Percentiles rank a stretch among this genome's conserved stretches.
These are phyloP conservation scores for Accipiter cooperii DNA, from an alignment of 2,113 vertebrate genomes.

Conservation along the genomic window DNA sequence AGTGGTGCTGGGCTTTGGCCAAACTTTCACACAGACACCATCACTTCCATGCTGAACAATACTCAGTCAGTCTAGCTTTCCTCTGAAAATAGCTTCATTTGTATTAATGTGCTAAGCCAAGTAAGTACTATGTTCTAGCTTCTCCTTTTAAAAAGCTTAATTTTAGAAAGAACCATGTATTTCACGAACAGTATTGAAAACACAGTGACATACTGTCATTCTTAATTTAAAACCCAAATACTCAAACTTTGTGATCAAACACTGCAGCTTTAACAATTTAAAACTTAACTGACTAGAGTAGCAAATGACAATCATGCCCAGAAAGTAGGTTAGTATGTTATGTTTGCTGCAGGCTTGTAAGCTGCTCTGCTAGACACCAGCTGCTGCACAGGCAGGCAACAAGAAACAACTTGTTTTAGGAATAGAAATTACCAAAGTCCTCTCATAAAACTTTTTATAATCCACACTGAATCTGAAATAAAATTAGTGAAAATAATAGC, in stretches of 20 bases:
- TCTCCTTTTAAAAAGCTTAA: not conserved
- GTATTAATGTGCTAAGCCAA: not conserved
- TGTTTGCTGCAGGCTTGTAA: not conserved
- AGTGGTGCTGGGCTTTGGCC: not conserved
- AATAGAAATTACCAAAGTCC: not conserved
- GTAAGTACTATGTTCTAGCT: not conserved
- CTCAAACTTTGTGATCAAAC: not conserved
- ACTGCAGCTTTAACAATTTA: not conserved
- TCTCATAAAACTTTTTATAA: not conserved
- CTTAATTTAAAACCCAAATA: not conserved
- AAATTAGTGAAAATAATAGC: not conserved
- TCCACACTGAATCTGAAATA: not conserved
- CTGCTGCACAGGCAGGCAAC: not conserved
- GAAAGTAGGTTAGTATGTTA: constrained; percentile 30
- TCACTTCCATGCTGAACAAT: not conserved
- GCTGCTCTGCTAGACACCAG: not conserved
- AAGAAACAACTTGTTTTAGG: not conserved
- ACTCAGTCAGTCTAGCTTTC: not conserved
- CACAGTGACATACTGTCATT: not conserved
- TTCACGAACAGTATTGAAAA: not conserved
- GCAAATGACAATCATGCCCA: not conserved
- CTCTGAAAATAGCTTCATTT: not conserved
- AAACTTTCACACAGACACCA: not conserved
- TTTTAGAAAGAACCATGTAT: not conserved
- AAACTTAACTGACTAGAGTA: not conserved